Evolutionary conservation across 2,888 invertebrate species (phyloP), one percentile per base, ranked within the genome.

Genomic region (Drosophila neonasuta): DNA sequence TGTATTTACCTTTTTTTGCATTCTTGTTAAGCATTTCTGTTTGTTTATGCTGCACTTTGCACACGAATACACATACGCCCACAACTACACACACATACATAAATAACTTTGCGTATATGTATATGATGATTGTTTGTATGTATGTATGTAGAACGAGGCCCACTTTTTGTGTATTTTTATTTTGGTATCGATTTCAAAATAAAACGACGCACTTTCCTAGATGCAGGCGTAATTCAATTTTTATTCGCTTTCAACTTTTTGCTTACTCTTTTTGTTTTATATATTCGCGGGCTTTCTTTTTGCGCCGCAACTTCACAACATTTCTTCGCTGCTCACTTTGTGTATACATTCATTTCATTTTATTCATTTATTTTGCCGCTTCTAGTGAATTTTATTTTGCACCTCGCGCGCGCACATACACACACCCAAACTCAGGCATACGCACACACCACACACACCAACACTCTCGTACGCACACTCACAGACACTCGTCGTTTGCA

Each of bases 121-220:
- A n/a, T 60, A 36, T 36, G 11, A 42, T 42, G 32, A 34, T 34
- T 39, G 57, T 58, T 32, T 32, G 58, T 51, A 55, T 61, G 29
- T 61, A 67, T 50, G 44, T 52, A 46, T 66, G 59, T 60, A 60
- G 64, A 72, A 59, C 61, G 61, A 72, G 77, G 73, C 77, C 64
- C 73, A 79, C 79, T 83, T 81, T 61, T 72, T 60, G 67, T 74
- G 66, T 76, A 72, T 73, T 78, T 64, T 74, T 84, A 82, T 87
- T 87, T 84, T 82, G 77, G 82, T 83, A 83, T 83, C 86, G 83
- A 87, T 83, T 87, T 80, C 80, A 87, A 85, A 85, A 87, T 79
- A 74, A 75, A 86, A 84, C 85, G 74, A 87, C 87, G 85, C 85
- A 85, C 79, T 87, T 84, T 86, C 63, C 64, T 65, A 74, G 71